Evolutionary conservation across 2,888 invertebrate species (phyloP).

Genomic region (Drosophila cognata): DNA sequence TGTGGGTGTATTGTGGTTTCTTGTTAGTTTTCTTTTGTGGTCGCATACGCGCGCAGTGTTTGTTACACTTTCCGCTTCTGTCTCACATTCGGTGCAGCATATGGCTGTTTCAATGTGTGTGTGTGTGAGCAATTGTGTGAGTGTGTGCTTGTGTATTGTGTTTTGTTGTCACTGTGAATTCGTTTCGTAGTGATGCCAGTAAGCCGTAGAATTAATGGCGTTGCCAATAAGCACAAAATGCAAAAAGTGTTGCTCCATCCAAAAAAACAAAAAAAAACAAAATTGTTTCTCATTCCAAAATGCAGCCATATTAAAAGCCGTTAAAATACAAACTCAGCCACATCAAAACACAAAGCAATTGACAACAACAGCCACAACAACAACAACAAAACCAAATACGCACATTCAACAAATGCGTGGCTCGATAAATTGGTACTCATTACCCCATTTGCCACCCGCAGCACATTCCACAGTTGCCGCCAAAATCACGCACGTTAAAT

Average conservation of each 20-base stretch:
- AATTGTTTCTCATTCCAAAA: slow-evolving; percentile 32
- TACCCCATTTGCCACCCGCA: slow-evolving; percentile 70
- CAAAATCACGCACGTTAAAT: slow-evolving; percentile 86
- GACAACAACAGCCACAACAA: slow-evolving; percentile 43
- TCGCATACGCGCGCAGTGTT: slow-evolving; percentile 63
- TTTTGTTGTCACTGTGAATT: slow-evolving; percentile 73
- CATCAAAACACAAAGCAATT: slow-evolving; percentile 56
- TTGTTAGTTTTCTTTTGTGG: slow-evolving; percentile 53
- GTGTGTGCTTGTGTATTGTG: slow-evolving; percentile 39
- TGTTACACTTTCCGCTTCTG: slow-evolving; percentile 52
- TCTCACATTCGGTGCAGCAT: slow-evolving; percentile 60
- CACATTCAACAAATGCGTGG: slow-evolving; percentile 67
- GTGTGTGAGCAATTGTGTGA: slow-evolving; percentile 19
- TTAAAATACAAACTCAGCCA: slow-evolving; percentile 68
- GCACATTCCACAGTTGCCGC: slow-evolving; percentile 85
- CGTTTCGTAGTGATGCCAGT: slow-evolving; percentile 69
- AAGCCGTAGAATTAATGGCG: slow-evolving; percentile 26
- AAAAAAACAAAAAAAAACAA: neutral
- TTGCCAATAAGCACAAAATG: slow-evolving; percentile 40
- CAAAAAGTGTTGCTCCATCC: slow-evolving; percentile 43
- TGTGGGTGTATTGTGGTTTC: slow-evolving; percentile 28
- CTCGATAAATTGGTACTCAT: slow-evolving; percentile 72
- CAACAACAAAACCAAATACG: slow-evolving; percentile 55
- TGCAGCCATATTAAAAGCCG: slow-evolving; percentile 61
- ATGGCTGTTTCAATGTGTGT: slow-evolving; percentile 29